Evolutionary conservation across 2,888 invertebrate species (phyloP), one percentile per base, ranked within the genome.

Genomic region (Gryllus longicercus): DNA sequence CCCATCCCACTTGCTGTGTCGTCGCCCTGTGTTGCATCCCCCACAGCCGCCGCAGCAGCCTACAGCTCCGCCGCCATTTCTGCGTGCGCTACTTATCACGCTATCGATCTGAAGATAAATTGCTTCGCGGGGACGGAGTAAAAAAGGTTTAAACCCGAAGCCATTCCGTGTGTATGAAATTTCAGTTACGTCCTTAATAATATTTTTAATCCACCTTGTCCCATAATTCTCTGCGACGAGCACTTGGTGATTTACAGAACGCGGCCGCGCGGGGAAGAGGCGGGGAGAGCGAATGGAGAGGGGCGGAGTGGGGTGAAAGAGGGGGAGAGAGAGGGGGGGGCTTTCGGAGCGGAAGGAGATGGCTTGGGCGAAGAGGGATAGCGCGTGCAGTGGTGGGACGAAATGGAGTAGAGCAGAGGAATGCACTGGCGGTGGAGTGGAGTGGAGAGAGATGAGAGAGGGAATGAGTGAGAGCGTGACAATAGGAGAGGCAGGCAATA

Each of bases 131-230:
- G 63, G 63, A 38, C 63, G 63, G 63, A 38, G 4, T 63, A 63
- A 63, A 63, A 63, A 63, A 63, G 16, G 16, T 63, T 63, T 63
- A 63, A 38, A 63, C 63, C n/a, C 63, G 16, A 63, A 18, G 63
- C 63, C 63, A 18, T n/a, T 14, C 63, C 63, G 63, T 63, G 63
- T 63, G 63, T 63, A 63, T 63, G 63, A 63, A 63, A 63, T 63
- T 63, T 63, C 63, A 63, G 63, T 63, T 63, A 63, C 63, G 63
- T 63, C 63, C 63, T 63, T 63, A 63, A 63, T 63, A 63, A 63
- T 63, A 63, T 63, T 63, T 63, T 63, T 63, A 63, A 63, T 63
- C 63, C 63, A 63, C 16, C 63, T 18, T n/a, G 63, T 63, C 63
- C 63, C 63, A 63, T 63, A 63, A 63, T 63, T 63, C 63, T 18